phyloP scores from a whole-genome alignment of 2,888 invertebrate genomes.

The Odontothrips loti region DNA sequence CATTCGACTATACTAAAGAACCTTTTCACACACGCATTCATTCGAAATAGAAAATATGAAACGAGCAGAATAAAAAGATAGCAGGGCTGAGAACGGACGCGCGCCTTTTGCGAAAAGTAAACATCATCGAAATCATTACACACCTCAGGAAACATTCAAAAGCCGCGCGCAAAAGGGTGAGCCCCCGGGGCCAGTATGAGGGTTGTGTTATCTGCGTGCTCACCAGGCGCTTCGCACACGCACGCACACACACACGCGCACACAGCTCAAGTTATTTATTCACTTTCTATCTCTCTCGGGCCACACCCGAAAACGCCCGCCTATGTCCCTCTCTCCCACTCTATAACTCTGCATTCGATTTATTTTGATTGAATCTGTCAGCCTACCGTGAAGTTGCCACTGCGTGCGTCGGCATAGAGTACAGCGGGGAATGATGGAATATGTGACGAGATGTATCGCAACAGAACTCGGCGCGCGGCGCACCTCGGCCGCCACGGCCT shows the following conservation, averaged over 20 bases:
- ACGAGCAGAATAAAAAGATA: too few species aligned
- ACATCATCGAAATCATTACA: slow-evolving; percentile 17
- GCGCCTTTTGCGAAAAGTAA: not conserved
- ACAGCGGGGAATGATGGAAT: not conserved
- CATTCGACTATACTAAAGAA: too few species aligned
- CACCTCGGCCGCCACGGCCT: too few species aligned
- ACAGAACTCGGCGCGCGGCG: too few species aligned
- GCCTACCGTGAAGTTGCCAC: slow-evolving; percentile 20
- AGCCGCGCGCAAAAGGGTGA: slow-evolving; percentile 5
- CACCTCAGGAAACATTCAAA: slow-evolving; percentile 24
- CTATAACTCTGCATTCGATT: slow-evolving; percentile 21
- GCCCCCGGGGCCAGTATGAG: slow-evolving; percentile 5
- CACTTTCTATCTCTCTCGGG: slow-evolving; percentile 18
- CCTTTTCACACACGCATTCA: too few species aligned
- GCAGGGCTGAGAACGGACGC: too few species aligned
- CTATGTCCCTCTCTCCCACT: not conserved
- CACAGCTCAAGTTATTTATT: slow-evolving; percentile 4
- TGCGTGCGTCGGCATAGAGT: not conserved
- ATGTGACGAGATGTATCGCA: not conserved
- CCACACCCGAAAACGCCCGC: not conserved
- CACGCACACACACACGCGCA: not conserved
- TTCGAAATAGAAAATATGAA: too few species aligned
- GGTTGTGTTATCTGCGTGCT: slow-evolving; percentile 18
- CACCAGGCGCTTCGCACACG: not conserved
- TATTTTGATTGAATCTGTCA: slow-evolving; percentile 23